A percentile compares a stretch with the other conserved stretches of the same genome.
These are phyloP conservation scores for Mus spretus DNA, from an alignment of 2,797 vertebrate species.

Conservation along the genomic window DNA sequence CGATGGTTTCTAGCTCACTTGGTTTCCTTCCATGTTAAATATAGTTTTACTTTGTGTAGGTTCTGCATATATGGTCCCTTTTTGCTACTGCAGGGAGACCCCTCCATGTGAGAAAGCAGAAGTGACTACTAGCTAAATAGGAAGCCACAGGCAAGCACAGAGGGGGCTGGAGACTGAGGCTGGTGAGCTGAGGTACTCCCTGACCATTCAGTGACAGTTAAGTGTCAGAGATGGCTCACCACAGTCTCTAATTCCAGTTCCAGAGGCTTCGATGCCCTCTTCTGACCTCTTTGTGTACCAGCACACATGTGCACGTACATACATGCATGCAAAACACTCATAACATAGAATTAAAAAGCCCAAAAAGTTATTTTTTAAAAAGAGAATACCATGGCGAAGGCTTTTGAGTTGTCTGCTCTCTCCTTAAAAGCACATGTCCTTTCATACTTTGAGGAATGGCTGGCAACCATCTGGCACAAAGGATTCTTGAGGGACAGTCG, in stretches of 20 bases:
- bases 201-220: background rate
- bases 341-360: background rate
- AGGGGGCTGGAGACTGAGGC: slow-evolving; percentile 27
- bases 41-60: slow-evolving; percentile 53
- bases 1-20: slow-evolving; percentile 36
- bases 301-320: background rate
- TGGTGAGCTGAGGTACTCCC: background rate
- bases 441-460: background rate
- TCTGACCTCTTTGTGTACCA: background rate
- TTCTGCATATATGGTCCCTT: slow-evolving; percentile 27
- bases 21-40: slow-evolving; percentile 27
- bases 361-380: background rate
- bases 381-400: background rate
- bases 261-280: background rate
- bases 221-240: background rate
- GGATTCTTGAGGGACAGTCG: slow-evolving; percentile 8
- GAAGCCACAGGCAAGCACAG: background rate
- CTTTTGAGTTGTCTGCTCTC: background rate
- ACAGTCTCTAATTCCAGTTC: background rate
- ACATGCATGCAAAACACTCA: background rate
- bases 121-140: slow-evolving; percentile 59
- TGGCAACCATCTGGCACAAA: background rate
- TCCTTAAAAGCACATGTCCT: background rate
- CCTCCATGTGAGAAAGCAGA: slow-evolving; percentile 58
- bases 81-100: slow-evolving; percentile 41